A percentile compares a stretch with the other conserved stretches of the same genome.
Evolutionary conservation across 92 coral and sea anemone genomes (phyloP).

Genomic region (Parazoanthus darwini): DNA sequence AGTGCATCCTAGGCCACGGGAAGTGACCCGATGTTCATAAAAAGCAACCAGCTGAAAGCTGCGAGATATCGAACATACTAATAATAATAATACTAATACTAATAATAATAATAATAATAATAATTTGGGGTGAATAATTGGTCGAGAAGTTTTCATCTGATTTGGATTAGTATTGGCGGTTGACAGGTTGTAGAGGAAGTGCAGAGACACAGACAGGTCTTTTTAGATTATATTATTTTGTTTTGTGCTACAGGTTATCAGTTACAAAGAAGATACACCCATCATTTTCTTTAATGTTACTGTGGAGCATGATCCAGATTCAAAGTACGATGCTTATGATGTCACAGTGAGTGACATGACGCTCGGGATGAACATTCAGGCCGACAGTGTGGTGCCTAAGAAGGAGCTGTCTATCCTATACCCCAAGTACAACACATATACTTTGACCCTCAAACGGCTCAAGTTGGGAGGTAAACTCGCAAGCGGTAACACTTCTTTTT

Average conservation of each 20-base stretch:
- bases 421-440: conserved; percentile 62
- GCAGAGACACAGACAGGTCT: too few relatives aligned
- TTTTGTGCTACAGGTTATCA: conserved; percentile 49
- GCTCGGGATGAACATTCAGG: conserved; percentile 69
- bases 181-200: too few relatives aligned
- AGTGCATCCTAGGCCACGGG: too few relatives aligned
- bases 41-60: too few relatives aligned
- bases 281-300: conserved; percentile 78
- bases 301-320: conserved; percentile 68
- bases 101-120: too few relatives aligned
- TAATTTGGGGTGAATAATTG: too few relatives aligned
- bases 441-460: conserved; percentile 51
- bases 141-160: too few relatives aligned
- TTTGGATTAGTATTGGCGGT: too few relatives aligned
- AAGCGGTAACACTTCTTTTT: not conserved
- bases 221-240: not conserved
- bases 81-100: too few relatives aligned
- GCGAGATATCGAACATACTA: too few relatives aligned
- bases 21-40: too few relatives aligned
- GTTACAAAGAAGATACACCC: conserved; percentile 77
- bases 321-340: conserved; percentile 82
- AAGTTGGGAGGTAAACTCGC: conserved; percentile 54
- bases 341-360: conserved; percentile 72
- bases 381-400: conserved; percentile 67
- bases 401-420: conserved; percentile 54